Evolutionary conservation across 2,797 vertebrate genomes (phyloP).

Genomic region (Sternarchorhynchus goeldii): DNA sequence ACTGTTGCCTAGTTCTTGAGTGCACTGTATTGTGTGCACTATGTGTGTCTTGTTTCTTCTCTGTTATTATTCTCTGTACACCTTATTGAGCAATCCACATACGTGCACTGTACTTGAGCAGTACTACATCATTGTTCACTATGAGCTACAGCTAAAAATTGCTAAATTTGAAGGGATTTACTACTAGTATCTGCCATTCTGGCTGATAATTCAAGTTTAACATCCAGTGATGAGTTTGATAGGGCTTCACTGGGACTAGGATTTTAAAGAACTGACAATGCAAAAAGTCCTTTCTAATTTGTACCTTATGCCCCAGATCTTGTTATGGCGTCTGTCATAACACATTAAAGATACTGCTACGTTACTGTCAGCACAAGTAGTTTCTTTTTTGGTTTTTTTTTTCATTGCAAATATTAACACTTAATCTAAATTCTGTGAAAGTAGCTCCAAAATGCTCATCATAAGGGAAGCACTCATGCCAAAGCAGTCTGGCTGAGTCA

Average conservation of each 20-base stretch:
- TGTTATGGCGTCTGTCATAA: slow-evolving; percentile 11
- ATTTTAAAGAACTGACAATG: too few species aligned
- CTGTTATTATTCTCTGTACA: too few species aligned
- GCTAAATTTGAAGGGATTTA: not conserved
- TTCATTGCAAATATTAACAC: not conserved
- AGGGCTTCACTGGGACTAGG: too few species aligned
- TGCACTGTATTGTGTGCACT: too few species aligned
- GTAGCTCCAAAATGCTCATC: slow-evolving; percentile 21
- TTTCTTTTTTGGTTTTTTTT: too few species aligned
- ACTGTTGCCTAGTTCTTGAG: not conserved
- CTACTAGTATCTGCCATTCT: too few species aligned
- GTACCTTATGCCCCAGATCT: not conserved
- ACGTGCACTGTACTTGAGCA: not conserved
- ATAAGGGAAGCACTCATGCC: not conserved
- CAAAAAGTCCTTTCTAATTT: not conserved
- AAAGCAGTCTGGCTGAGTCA: slow-evolving; percentile 20
- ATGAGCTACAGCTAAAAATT: not conserved
- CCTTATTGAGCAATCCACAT: not conserved
- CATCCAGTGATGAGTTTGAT: too few species aligned
- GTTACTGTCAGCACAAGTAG: not conserved
- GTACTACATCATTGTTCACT: not conserved
- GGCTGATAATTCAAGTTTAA: too few species aligned
- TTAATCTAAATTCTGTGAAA: slow-evolving; percentile 23
- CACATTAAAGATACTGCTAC: slow-evolving; percentile 15
- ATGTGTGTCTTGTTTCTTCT: too few species aligned